phyloP scores from a whole-genome alignment of 2,113 vertebrate species.

The Phylloscopus whistleri region DNA sequence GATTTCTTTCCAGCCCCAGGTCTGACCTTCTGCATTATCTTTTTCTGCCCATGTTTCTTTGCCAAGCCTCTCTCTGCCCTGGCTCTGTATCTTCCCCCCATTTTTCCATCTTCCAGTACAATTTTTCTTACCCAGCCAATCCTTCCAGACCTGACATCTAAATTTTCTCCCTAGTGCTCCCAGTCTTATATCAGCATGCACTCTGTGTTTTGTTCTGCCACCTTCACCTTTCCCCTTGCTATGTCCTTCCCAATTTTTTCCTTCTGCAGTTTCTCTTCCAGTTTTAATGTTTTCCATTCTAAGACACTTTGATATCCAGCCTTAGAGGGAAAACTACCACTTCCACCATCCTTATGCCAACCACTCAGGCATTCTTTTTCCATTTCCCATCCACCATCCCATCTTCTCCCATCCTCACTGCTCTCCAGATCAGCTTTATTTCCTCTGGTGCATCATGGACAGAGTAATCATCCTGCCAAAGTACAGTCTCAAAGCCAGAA shows the following conservation, averaged over 20 bases:
- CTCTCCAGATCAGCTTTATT: neutral
- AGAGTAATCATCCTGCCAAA: neutral
- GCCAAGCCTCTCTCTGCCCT: neutral
- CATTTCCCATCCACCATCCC: neutral
- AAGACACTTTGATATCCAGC: neutral
- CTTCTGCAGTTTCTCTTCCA: neutral
- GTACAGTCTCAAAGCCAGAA: neutral
- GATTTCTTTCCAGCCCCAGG: neutral
- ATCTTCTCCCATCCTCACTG: neutral
- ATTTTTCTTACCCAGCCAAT: neutral
- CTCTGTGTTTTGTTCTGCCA: neutral
- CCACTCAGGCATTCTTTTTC: neutral
- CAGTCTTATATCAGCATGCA: neutral
- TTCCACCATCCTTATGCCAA: neutral
- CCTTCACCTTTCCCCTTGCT: neutral
- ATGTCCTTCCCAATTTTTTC: neutral
- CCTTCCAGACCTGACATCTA: neutral
- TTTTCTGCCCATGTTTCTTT: neutral
- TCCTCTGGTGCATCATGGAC: neutral
- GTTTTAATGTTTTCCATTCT: neutral
- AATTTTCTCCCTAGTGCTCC: neutral
- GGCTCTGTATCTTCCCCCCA: neutral
- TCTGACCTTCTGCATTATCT: neutral
- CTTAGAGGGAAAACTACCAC: neutral
- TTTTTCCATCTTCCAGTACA: neutral